Conservation (phyloP, 2,888 invertebrate species). For the Drosophila fungiperda region DNA sequence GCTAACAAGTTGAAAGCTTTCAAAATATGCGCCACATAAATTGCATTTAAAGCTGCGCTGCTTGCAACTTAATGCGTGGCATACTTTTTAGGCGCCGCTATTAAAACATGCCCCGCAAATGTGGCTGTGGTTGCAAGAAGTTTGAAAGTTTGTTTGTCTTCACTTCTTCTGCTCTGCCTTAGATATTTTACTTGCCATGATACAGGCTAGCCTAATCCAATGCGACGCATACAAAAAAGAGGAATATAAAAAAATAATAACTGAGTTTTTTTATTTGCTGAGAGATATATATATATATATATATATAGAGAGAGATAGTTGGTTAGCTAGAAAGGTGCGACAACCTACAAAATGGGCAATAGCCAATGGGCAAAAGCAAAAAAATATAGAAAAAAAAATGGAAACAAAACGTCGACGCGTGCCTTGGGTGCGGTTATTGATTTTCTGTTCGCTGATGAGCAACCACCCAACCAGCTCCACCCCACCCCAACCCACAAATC, state of each 20-base stretch:
- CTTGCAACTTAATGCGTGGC: constrained; percentile 43
- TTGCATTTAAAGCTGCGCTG: constrained; percentile 57
- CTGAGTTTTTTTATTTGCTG: constrained; percentile 16
- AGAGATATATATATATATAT: no score
- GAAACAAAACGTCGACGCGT: constrained; percentile 25
- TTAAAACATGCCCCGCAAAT: constrained; percentile 12
- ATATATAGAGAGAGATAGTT: not conserved
- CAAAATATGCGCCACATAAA: constrained; percentile 42
- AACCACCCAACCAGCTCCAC: constrained; percentile 19
- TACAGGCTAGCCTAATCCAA: constrained; percentile 55
- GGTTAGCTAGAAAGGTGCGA: constrained; percentile 15
- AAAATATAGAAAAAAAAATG: not conserved
- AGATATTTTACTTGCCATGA: constrained; percentile 39
- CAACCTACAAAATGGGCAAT: constrained; percentile 41
- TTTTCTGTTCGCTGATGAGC: constrained; percentile 68
- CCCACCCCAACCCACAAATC: constrained; percentile 4
- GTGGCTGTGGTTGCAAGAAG: constrained; percentile 8
- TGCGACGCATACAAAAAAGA: constrained; percentile 32
- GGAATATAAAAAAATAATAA: constrained; percentile 25
- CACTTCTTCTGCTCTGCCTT: constrained; percentile 13
- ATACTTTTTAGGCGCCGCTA: constrained; percentile 40
- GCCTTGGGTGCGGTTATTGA: constrained; percentile 77
- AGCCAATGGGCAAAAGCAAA: constrained; percentile 37
- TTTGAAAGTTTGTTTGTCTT: constrained; percentile 32
- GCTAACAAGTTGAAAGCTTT: constrained; percentile 43